Evolutionary conservation across 1,140 invertebrate genomes (phyloP).

Genomic region (Drosophila novamexicana): DNA sequence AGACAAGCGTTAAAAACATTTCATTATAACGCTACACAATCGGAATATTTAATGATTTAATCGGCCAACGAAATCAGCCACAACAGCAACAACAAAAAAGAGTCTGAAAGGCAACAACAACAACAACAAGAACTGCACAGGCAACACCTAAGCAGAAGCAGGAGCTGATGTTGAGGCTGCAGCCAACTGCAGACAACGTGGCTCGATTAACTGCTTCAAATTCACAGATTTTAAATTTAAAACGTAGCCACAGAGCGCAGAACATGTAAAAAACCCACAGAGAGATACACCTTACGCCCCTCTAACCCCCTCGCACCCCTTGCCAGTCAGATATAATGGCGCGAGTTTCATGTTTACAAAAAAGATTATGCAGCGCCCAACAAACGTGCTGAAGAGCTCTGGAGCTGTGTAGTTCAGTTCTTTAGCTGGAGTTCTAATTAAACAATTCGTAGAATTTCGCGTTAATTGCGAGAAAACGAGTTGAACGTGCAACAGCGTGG

Average conservation of each 20-base stretch:
- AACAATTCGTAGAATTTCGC: conserved; percentile 85
- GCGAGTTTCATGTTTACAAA: conserved; percentile 84
- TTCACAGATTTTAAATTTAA: conserved; percentile 83
- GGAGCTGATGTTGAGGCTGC: conserved; percentile 8
- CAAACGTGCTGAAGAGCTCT: conserved; percentile 57
- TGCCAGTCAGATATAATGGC: conserved; percentile 76
- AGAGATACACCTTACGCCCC: not conserved
- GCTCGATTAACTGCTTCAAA: conserved; percentile 81
- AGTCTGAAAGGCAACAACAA: conserved; percentile 19
- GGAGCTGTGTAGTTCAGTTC: conserved; percentile 52
- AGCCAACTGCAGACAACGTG: conserved; percentile 31
- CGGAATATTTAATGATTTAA: conserved; percentile 84
- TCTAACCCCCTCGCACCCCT: not conserved
- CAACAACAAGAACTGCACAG: conserved; percentile 19
- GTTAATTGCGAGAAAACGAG: conserved; percentile 84
- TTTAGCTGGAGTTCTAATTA: conserved; percentile 80
- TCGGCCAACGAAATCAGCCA: conserved; percentile 65
- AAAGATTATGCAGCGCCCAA: conserved; percentile 76
- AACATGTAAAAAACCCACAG: conserved; percentile 57
- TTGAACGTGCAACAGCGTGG: conserved; percentile 67
- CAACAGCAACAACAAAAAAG: conserved; percentile 45
- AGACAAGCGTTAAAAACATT: conserved; percentile 84
- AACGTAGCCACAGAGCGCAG: conserved; percentile 69
- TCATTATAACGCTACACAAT: conserved; percentile 84
- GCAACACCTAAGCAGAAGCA: conserved; percentile 71